A percentile compares a stretch with the other conserved stretches of the same genome.
Evolutionary conservation across 2,888 invertebrate genomes (phyloP).

Genomic region (Netelia melanura): DNA sequence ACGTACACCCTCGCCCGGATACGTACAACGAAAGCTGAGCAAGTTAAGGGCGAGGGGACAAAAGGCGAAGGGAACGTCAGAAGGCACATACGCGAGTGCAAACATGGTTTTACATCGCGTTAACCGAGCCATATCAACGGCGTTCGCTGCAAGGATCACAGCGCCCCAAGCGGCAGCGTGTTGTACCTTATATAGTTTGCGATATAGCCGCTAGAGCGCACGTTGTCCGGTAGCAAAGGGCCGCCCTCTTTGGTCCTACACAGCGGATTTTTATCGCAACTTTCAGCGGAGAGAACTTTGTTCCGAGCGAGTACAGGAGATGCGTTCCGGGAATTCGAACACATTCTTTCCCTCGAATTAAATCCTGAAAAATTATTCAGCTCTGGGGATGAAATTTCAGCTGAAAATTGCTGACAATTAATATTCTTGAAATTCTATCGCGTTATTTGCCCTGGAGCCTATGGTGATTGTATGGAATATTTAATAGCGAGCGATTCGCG

Average conservation of each 20-base stretch:
- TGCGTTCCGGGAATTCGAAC: too few relatives aligned
- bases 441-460: too few relatives aligned
- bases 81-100: constrained; percentile 45
- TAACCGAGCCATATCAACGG: constrained; percentile 42
- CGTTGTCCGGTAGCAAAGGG: not conserved
- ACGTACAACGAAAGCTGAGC: not conserved
- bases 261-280: not conserved
- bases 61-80: constrained; percentile 57
- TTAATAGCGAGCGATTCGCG: too few relatives aligned
- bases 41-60: constrained; percentile 34
- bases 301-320: too few relatives aligned
- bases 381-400: too few relatives aligned
- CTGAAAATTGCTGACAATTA: too few relatives aligned
- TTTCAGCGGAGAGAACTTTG: too few relatives aligned
- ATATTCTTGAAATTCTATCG: too few relatives aligned
- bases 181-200: constrained; percentile 44
- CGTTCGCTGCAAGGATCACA: constrained; percentile 38
- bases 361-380: too few relatives aligned
- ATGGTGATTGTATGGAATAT: too few relatives aligned
- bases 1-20: not conserved
- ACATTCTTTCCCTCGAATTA: too few relatives aligned
- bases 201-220: constrained; percentile 28
- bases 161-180: not conserved
- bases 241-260: not conserved
- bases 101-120: constrained; percentile 59